Evolutionary conservation across 2,888 invertebrate species (phyloP), one percentile per base, ranked within the genome.

Genomic region (Linnaemya tessellans): DNA sequence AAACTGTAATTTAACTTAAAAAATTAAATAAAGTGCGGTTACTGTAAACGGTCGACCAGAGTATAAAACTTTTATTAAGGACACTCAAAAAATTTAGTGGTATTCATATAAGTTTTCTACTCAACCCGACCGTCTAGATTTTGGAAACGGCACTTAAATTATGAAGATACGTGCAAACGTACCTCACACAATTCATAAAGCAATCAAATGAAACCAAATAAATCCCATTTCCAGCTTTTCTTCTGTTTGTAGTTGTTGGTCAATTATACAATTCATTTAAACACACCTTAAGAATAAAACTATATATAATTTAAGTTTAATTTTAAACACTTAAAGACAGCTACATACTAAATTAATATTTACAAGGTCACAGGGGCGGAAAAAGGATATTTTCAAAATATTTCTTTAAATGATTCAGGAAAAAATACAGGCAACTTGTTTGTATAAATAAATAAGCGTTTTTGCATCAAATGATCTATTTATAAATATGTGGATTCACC

Each of bases 401-500:
- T 75, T 20, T 15, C 30, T 41, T 75, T 43, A 13, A 56, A 30
- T 58, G 22, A 70, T 38, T 68, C 58, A 49, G 46, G 43, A 51
- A 46, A 67, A 70, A 73, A 64, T 75, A 84, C 51, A 77, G 62
- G 54, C 18, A 46, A 56, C 11, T 35, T 43, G 68, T 54, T 38
- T 56, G 54, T 54, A 41, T 43, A 49, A 20, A 41, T 71, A 51
- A 35, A 62, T 51, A 54, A 20, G n/a, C 18, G 35, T 49, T 10
- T 20, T 25, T 58, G 56, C 68, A 51, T 62, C 62, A 62, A 54
- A 79, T 84, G 11, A 58, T 22, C 64, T 49, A 81, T 87, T 90
- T 89, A 91, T 88, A 91, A 90, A 89, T 91, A 91, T 89, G 92
- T 91, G 86, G 91, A 91, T 91, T 91, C 91, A 90, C 91, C 91